Conservation (phyloP, 1,140 invertebrate species). For the Halotydeus destructor region DNA sequence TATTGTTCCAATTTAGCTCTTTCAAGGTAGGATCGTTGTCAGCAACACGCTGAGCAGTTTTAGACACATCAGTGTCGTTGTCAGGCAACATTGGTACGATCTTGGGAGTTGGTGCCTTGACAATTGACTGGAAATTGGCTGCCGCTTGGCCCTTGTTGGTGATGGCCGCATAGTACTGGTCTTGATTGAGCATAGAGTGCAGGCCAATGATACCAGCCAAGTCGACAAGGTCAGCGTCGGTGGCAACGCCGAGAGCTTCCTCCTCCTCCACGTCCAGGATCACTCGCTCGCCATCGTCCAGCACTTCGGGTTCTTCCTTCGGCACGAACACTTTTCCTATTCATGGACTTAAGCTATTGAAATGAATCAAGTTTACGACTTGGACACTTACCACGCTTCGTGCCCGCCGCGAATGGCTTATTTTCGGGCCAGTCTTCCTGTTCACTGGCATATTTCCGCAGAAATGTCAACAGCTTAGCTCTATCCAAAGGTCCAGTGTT, state of each 20-base stretch:
- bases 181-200: conserved; percentile 99
- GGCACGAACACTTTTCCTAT: conserved; percentile 46
- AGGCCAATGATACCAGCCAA: conserved; percentile 96
- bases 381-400: conserved; percentile 52
- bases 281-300: conserved; percentile 31
- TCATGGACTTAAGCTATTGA: not conserved
- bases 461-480: conserved; percentile 87
- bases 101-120: conserved; percentile 79
- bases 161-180: conserved; percentile 92
- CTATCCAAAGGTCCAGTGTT: conserved; percentile 86
- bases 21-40: conserved; percentile 58
- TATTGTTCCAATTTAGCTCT: conserved; percentile 91
- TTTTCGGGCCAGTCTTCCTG: conserved; percentile 91
- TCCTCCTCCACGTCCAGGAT: conserved; percentile 88
- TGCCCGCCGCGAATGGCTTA: conserved; percentile 74
- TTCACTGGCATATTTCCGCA: conserved; percentile 77
- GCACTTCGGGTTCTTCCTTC: conserved; percentile 47
- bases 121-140: conserved; percentile 42
- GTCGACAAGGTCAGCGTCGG: conserved; percentile 97
- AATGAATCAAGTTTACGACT: conserved; percentile 5
- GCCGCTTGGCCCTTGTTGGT: conserved; percentile 67
- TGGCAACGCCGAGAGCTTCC: conserved; percentile 62
- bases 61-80: conserved; percentile 77
- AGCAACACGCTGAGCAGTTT: conserved; percentile 58
- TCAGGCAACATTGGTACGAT: conserved; percentile 59